Conservation (phyloP, 1,140 invertebrate species). For the Piezodorus guildinii region DNA sequence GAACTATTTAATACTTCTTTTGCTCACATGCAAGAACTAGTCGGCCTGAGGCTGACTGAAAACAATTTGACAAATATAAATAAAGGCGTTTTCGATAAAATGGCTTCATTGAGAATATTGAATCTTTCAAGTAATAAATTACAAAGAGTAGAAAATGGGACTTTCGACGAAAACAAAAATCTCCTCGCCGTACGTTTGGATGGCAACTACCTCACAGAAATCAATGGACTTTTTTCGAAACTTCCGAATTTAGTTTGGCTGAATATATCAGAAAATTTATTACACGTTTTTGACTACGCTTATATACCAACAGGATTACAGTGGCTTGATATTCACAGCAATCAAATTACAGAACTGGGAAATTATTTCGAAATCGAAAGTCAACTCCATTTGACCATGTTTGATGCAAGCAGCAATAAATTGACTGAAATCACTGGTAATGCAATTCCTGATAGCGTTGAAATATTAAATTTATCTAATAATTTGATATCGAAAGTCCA, state of each 20-base stretch:
- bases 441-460: conserved; percentile 73
- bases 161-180: conserved; percentile 72
- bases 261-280: conserved; percentile 80
- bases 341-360: conserved; percentile 73
- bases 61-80: conserved; percentile 78
- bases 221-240: conserved; percentile 71
- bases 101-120: conserved; percentile 71
- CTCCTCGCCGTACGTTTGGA: conserved; percentile 77
- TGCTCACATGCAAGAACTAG: conserved; percentile 63
- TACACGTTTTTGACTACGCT: conserved; percentile 83
- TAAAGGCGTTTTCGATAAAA: conserved; percentile 69
- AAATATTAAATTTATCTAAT: conserved; percentile 71
- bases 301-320: conserved; percentile 78
- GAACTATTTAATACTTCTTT: conserved; percentile 73
- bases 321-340: conserved; percentile 81
- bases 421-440: conserved; percentile 69
- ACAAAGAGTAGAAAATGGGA: conserved; percentile 67
- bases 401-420: conserved; percentile 75
- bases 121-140: conserved; percentile 82
- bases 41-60: conserved; percentile 71
- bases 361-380: conserved; percentile 84
- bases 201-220: conserved; percentile 75
- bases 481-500: conserved; percentile 79
- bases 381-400: conserved; percentile 65
- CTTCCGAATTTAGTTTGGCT: conserved; percentile 79